These are phyloP conservation scores for Lucilia cuprina DNA, from an alignment of 1,140 invertebrate genomes.

Conservation along the genomic window DNA sequence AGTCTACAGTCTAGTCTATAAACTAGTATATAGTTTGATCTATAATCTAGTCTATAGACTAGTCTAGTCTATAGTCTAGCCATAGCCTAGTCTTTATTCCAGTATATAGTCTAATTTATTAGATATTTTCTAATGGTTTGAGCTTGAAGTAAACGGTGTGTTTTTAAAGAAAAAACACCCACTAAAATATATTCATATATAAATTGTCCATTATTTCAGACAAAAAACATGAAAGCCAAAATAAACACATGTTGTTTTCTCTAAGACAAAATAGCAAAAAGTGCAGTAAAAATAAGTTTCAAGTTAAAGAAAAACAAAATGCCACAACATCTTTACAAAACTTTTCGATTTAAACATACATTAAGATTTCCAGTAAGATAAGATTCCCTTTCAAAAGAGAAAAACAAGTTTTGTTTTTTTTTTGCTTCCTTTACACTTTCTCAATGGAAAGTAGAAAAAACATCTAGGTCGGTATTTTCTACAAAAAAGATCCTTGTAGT, in stretches of 20 bases:
- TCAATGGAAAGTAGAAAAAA: not conserved
- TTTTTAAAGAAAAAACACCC: not conserved
- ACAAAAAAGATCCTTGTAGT: not conserved
- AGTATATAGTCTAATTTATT: too few relatives aligned
- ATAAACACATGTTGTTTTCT: not conserved
- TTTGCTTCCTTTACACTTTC: not conserved
- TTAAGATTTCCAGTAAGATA: not conserved
- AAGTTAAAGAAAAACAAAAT: not conserved
- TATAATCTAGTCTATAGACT: too few relatives aligned
- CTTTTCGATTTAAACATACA: conserved; percentile 13
- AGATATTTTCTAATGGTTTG: too few relatives aligned
- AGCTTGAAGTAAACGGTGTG: too few relatives aligned
- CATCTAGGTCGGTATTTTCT: not conserved
- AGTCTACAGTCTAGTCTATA: too few relatives aligned
- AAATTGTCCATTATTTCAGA: not conserved
- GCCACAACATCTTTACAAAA: not conserved
- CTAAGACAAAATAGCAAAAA: not conserved
- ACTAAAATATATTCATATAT: not conserved
- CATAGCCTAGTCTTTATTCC: too few relatives aligned
- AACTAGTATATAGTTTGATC: too few relatives aligned
- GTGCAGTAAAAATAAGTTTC: not conserved
- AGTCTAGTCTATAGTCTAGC: too few relatives aligned
- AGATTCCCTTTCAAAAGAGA: not conserved
- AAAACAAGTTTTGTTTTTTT: not conserved
- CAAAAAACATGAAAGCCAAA: not conserved